Percentiles rank a stretch among this genome's conserved stretches.
phyloP scores from a whole-genome alignment of 2,888 invertebrate genomes.

The Sphaerophoria taeniata region DNA sequence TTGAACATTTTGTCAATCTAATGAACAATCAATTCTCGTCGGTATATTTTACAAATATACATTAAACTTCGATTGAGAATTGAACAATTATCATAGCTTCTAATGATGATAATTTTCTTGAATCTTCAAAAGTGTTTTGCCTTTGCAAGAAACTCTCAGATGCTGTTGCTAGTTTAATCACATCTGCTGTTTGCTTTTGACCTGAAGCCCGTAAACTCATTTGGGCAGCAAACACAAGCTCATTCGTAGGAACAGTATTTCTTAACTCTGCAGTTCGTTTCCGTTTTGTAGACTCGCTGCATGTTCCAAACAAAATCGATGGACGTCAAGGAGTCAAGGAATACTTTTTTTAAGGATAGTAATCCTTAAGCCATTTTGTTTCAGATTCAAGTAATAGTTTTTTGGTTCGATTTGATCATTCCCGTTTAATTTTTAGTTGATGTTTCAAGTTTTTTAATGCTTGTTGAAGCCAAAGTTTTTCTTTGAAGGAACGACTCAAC shows the following conservation, averaged over 20 bases:
- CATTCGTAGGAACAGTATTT: slow-evolving; percentile 29
- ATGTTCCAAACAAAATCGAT: neutral
- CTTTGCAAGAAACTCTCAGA: neutral
- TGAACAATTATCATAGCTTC: too few relatives aligned
- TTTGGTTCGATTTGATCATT: neutral
- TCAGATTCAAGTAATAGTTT: neutral
- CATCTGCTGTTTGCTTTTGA: slow-evolving; percentile 21
- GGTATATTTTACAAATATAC: too few relatives aligned
- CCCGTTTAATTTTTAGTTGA: neutral
- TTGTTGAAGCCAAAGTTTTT: slow-evolving; percentile 4
- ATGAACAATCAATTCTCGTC: too few relatives aligned
- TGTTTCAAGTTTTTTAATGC: slow-evolving; percentile 8
- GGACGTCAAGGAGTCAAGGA: neutral
- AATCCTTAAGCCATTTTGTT: neutral
- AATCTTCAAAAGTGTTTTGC: too few relatives aligned
- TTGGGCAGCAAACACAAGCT: slow-evolving; percentile 33
- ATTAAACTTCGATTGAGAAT: too few relatives aligned
- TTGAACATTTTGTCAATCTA: too few relatives aligned
- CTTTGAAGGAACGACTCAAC: slow-evolving; percentile 8
- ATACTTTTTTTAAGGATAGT: neutral
- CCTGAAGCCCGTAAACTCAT: slow-evolving; percentile 46
- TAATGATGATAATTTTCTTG: too few relatives aligned
- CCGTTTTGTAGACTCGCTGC: neutral
- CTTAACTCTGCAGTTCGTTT: too few relatives aligned
- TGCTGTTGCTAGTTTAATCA: neutral